Percentiles rank a stretch among this genome's conserved stretches.
Conservation (phyloP, 1,140 invertebrate genomes). For the Brachionus koreanus region DNA sequence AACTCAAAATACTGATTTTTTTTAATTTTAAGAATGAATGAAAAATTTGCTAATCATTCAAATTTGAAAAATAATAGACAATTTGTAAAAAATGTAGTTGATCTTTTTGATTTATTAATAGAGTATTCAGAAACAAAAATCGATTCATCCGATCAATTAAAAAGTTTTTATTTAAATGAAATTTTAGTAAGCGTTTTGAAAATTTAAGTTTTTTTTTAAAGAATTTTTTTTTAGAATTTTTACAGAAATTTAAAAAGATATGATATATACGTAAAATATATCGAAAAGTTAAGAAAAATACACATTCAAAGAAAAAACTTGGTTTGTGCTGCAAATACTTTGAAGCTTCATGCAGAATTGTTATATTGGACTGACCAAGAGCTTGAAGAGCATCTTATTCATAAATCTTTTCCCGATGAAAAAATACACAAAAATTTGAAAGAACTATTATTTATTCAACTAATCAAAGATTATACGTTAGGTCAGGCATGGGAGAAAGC, state of each 20-base stretch:
- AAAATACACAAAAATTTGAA: constrained; percentile 35
- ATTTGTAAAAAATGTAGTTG: neutral
- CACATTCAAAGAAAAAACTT: constrained; percentile 25
- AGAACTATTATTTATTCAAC: neutral
- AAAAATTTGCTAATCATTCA: neutral
- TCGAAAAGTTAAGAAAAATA: constrained; percentile 33
- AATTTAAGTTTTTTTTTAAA: neutral
- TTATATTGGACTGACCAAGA: neutral
- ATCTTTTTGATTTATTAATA: constrained; percentile 19
- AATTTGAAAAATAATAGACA: neutral
- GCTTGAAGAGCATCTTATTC: neutral
- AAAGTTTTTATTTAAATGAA: constrained; percentile 38
- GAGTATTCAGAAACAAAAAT: neutral
- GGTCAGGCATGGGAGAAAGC: constrained; percentile 44
- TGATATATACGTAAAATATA: constrained; percentile 38
- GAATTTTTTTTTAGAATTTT: constrained; percentile 28
- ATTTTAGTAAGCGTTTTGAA: neutral
- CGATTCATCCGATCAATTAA: constrained; percentile 4
- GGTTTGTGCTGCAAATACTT: constrained; percentile 30
- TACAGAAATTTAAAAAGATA: constrained; percentile 10
- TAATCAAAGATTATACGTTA: constrained; percentile 10
- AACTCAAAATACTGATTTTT: too few relatives aligned
- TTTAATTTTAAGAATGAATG: neutral
- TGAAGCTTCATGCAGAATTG: constrained; percentile 39
- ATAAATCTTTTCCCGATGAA: neutral